Conservation (phyloP, 2,113 vertebrate species). For the Amphiprion ocellaris region DNA sequence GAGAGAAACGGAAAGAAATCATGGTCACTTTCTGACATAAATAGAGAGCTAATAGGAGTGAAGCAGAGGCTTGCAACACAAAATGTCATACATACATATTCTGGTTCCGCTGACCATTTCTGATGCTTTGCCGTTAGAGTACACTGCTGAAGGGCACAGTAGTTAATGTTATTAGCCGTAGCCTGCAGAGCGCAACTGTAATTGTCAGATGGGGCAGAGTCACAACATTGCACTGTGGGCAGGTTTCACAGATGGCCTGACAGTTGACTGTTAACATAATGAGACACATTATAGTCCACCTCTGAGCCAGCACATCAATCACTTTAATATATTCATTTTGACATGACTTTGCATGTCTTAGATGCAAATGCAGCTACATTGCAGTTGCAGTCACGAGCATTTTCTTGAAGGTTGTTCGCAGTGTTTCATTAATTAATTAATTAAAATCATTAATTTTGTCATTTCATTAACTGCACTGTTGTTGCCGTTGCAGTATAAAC, state of each 20-base stretch:
- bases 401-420: neutral
- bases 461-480: conserved; percentile 1
- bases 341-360: conserved; percentile 60
- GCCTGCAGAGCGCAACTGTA: conserved; percentile 73
- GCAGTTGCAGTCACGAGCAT: neutral
- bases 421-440: too few species aligned
- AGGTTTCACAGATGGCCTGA: conserved; percentile 80
- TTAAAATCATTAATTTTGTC: neutral
- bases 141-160: conserved; percentile 74
- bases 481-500: conserved; percentile 90
- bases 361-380: neutral
- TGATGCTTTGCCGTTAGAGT: conserved; percentile 46
- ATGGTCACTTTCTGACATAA: neutral
- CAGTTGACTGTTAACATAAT: conserved; percentile 80
- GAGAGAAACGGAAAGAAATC: neutral
- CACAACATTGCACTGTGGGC: conserved; percentile 60
- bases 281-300: conserved; percentile 72
- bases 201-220: conserved; percentile 76
- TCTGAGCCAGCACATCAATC: conserved; percentile 76
- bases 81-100: conserved; percentile 28
- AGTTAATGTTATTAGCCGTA: conserved; percentile 79
- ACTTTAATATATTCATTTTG: conserved; percentile 67
- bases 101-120: conserved; percentile 5
- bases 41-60: conserved; percentile 11
- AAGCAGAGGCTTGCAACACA: conserved; percentile 15